These are phyloP conservation scores for Chondrosia reniformis DNA, from an alignment of 37 sponge, comb jelly and placozoan genomes.

Conservation along the genomic window DNA sequence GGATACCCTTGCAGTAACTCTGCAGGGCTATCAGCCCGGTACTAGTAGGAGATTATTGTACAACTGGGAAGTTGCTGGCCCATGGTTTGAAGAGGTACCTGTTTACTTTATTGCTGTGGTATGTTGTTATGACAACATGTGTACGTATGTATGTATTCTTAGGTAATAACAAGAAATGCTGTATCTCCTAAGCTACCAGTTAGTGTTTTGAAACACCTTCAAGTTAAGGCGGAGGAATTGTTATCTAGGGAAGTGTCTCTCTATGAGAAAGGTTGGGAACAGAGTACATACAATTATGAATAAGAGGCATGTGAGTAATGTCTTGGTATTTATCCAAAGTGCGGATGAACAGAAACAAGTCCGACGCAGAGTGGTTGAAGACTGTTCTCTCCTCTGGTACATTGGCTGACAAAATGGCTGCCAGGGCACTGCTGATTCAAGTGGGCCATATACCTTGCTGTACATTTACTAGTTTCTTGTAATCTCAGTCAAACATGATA, in stretches of 20 bases:
- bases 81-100: constrained; percentile 10
- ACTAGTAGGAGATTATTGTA: not conserved
- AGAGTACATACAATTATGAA: no score
- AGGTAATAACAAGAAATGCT: no score
- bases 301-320: no score
- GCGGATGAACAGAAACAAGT: constrained; percentile 40
- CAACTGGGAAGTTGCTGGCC: not conserved
- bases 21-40: not conserved
- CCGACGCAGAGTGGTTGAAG: constrained; percentile 86
- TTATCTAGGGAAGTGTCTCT: constrained; percentile 51
- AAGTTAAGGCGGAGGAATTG: constrained; percentile 21
- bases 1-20: not conserved
- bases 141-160: no score
- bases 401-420: constrained; percentile 83
- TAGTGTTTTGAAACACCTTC: constrained; percentile 34
- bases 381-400: constrained; percentile 90
- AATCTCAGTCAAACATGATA: not conserved
- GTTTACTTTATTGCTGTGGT: constrained; percentile 3
- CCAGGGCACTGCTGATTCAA: constrained; percentile 74
- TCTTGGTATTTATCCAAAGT: no score
- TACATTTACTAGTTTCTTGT: not conserved
- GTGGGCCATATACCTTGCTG: constrained; percentile 28
- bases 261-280: constrained; percentile 71
- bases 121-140: not conserved
- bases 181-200: no score